Base-by-base conservation (phyloP, 2,888 invertebrate genomes). In the Augiades crinisus region DNA sequence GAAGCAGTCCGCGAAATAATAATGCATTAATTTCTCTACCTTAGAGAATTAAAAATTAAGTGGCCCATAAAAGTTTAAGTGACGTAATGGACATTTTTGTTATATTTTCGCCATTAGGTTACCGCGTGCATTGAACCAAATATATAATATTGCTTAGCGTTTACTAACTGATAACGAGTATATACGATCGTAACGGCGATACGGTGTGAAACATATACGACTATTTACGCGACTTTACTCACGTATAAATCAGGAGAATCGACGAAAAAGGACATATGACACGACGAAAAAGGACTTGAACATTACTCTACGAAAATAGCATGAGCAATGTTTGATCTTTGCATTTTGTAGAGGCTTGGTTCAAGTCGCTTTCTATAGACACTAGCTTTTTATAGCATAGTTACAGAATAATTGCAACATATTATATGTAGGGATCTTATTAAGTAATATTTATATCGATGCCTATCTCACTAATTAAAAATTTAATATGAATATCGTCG, bases 41-140 rank as follows among this genome's bases (percentile, higher is more conserved):
- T n/a, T n/a, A n/a, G n/a, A n/a, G n/a, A n/a, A n/a, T n/a, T n/a
- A n/a, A n/a, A n/a, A n/a, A n/a, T n/a, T n/a, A n/a, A n/a, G n/a
- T n/a, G n/a, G n/a, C n/a, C 24, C 1, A 8, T 8, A 7, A 24
- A 2, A 5, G 24, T 5, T 24, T 24, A 3, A 7, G 1, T 8
- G 22, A 5, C 22, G 7, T 2, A 2, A 7, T 5, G 5, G 7
- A 22, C 5, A 6, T 2, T 8, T 8, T 8, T 22, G 6, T 22
- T 22, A 7, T 8, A 8, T 8, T 1, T 8, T 7, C n/a, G 24
- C 1, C 1, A 8, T 2, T 8, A 24, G 7, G 24, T 24, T 27
- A 43, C 55, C 43, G 52, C 46, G 46, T 49, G 45, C 49, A 43
- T 41, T 24, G 44, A 55, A 58, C 61, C 60, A 63, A 63, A 63